These are phyloP conservation scores for Archips crataeganus DNA, from an alignment of 2,888 invertebrate genomes.

Conservation along the genomic window DNA sequence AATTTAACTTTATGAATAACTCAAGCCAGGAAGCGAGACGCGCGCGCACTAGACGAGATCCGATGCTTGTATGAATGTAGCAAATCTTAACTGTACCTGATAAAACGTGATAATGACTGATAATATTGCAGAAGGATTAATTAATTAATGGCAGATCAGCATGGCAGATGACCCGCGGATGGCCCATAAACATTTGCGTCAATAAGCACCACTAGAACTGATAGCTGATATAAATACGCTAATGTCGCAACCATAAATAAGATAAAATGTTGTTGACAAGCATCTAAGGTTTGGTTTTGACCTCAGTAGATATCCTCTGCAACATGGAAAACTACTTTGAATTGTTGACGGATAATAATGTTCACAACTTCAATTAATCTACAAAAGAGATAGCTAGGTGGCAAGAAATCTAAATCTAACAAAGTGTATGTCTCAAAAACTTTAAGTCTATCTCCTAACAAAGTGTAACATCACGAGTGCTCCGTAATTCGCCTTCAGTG, in stretches of 20 bases:
- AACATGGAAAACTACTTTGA: slow-evolving; percentile 54
- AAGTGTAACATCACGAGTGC: neutral
- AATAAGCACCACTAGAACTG: slow-evolving; percentile 61
- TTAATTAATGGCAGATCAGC: slow-evolving; percentile 61
- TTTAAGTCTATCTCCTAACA: neutral
- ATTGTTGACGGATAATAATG: neutral
- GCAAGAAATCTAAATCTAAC: neutral
- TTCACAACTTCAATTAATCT: neutral
- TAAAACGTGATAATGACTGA: slow-evolving; percentile 50
- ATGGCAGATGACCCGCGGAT: slow-evolving; percentile 68
- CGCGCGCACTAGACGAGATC: slow-evolving; percentile 52
- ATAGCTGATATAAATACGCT: slow-evolving; percentile 52
- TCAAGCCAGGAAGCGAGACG: slow-evolving; percentile 40
- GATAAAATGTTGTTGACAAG: slow-evolving; percentile 62
- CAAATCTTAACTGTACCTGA: slow-evolving; percentile 50
- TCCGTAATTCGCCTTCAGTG: neutral
- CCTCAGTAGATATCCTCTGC: slow-evolving; percentile 51
- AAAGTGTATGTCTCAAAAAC: neutral
- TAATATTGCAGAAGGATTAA: slow-evolving; percentile 57
- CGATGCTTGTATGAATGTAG: slow-evolving; percentile 53
- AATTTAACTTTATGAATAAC: slow-evolving; percentile 34
- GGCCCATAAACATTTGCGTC: slow-evolving; percentile 71
- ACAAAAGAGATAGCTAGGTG: neutral
- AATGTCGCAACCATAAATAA: slow-evolving; percentile 52
- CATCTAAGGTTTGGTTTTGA: slow-evolving; percentile 66